phyloP scores from a whole-genome alignment of 2,113 vertebrate genomes.

The Planiliza haematocheilus region DNA sequence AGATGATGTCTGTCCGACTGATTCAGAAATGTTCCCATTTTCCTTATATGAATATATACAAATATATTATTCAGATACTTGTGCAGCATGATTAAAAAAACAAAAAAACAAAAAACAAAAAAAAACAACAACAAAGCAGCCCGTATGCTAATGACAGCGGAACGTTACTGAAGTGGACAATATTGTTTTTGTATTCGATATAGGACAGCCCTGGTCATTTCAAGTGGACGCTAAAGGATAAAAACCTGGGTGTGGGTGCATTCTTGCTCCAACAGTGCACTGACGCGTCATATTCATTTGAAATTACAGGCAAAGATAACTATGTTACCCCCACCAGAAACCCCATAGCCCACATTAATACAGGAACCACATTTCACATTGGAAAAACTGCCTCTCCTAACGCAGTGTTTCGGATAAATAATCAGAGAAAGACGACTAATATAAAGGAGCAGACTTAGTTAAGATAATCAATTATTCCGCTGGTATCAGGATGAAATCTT shows the following conservation, averaged over 20 bases:
- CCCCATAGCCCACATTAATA: not conserved
- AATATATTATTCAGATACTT: not conserved
- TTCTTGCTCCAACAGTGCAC: not conserved
- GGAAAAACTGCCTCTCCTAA: not conserved
- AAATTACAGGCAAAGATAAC: not conserved
- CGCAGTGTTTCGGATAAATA: too few relatives aligned
- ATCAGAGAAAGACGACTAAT: too few relatives aligned
- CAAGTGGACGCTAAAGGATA: not conserved
- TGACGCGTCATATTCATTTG: not conserved
- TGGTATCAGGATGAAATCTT: not conserved
- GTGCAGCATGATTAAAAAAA: not conserved
- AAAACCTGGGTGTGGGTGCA: not conserved
- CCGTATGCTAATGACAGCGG: not conserved
- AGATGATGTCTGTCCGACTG: too few relatives aligned
- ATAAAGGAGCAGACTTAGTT: not conserved
- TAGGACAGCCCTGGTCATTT: not conserved
- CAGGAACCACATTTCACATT: not conserved
- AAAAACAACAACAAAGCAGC: too few relatives aligned
- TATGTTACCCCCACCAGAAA: not conserved
- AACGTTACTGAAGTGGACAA: not conserved
- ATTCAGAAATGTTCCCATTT: not conserved
- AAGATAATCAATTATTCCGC: not conserved
- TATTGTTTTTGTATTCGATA: not conserved
- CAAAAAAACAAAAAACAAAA: too few relatives aligned
- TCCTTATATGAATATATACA: constrained; percentile 1